Conservation (phyloP, 1,140 invertebrate genomes). For the Antheraea pernyi region DNA sequence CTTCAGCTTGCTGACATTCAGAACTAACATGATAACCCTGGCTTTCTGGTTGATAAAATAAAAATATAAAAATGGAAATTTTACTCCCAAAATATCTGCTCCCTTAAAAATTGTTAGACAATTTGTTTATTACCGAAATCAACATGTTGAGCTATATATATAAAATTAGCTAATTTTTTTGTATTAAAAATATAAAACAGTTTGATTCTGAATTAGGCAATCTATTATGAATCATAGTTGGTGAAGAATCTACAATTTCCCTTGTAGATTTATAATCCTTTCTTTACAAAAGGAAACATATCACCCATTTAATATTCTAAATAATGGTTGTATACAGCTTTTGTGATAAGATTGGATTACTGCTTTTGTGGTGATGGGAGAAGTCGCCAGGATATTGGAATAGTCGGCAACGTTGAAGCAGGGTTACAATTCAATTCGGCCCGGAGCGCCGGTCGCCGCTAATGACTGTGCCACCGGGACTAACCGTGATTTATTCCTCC, state of each 20-base stretch:
- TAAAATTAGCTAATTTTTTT: too few relatives aligned
- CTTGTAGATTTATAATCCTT: neutral
- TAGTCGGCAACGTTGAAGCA: conserved; percentile 18
- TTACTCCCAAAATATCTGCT: too few relatives aligned
- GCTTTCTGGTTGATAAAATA: too few relatives aligned
- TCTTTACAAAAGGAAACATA: neutral
- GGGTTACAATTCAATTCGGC: conserved; percentile 29
- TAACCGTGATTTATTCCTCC: conserved; percentile 61
- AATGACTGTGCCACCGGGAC: conserved; percentile 55
- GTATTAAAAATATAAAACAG: too few relatives aligned
- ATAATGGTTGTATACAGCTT: neutral
- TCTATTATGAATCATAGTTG: too few relatives aligned
- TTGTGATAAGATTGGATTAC: neutral
- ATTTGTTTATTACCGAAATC: too few relatives aligned
- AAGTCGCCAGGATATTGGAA: conserved; percentile 14
- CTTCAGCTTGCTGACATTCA: too few relatives aligned
- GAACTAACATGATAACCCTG: too few relatives aligned
- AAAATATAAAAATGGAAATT: too few relatives aligned
- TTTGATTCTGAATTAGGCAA: too few relatives aligned
- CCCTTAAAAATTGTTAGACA: too few relatives aligned
- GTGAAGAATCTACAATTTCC: neutral
- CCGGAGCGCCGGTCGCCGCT: conserved; percentile 41
- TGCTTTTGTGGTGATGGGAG: neutral
- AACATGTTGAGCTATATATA: too few relatives aligned
- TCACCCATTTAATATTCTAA: neutral